A percentile compares a stretch with the other conserved stretches of the same genome.
Evolutionary conservation across 2,797 vertebrate species (phyloP).

Genomic region (Bucorvus abyssinicus): DNA sequence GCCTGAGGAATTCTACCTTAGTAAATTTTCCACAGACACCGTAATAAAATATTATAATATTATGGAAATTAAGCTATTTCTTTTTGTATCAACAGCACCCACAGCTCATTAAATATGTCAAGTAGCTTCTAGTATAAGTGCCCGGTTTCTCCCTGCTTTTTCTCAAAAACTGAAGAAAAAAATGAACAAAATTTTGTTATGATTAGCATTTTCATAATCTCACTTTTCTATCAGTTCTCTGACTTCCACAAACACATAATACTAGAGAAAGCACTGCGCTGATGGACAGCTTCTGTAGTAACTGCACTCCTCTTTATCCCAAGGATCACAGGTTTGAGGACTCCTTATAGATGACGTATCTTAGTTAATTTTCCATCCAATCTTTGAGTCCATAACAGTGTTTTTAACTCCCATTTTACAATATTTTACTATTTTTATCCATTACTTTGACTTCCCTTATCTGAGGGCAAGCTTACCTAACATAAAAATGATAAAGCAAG

Average conservation of each 20-base stretch:
- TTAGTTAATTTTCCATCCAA: background rate
- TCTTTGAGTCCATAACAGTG: background rate
- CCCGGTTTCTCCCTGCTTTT: background rate
- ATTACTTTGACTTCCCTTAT: background rate
- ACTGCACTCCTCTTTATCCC: background rate
- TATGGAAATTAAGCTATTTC: background rate
- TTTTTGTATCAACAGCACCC: background rate
- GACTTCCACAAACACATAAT: background rate
- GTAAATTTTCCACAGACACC: background rate
- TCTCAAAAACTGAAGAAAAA: background rate
- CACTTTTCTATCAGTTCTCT: background rate
- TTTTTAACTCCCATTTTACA: background rate
- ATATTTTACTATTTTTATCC: background rate
- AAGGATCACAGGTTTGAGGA: background rate
- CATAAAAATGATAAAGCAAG: background rate
- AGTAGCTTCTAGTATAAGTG: background rate
- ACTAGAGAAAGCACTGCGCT: background rate
- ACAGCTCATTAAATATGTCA: background rate
- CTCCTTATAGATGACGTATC: background rate
- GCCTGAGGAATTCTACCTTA: background rate
- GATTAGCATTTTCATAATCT: background rate
- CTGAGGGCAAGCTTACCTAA: background rate
- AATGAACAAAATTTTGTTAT: accelerated
- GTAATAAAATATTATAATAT: background rate
- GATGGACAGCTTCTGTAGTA: background rate